Evolutionary conservation across 2,888 invertebrate genomes (phyloP).

Genomic region (Callimorpha dominula): DNA sequence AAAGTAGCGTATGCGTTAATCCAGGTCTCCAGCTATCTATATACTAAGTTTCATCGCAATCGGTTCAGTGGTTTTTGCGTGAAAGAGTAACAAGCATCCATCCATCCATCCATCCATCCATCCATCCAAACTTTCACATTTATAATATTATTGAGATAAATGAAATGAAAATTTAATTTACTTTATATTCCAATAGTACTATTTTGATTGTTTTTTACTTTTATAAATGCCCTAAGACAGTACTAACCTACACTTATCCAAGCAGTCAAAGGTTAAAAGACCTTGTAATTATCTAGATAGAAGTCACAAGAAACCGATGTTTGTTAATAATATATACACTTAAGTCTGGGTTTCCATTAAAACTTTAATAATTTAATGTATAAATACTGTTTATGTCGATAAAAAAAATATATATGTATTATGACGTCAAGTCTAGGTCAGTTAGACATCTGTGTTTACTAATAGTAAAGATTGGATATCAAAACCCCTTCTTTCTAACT

Average conservation of each 20-base stretch:
- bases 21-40: no score
- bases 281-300: neutral
- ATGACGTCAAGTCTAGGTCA: slow-evolving; percentile 25
- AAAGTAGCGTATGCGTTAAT: no score
- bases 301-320: neutral
- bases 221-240: neutral
- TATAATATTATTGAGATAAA: no score
- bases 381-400: slow-evolving; percentile 1
- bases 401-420: neutral
- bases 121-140: no score
- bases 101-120: no score
- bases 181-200: neutral
- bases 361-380: neutral
- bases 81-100: no score
- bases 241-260: neutral
- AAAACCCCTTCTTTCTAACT: slow-evolving; percentile 7
- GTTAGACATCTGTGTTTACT: slow-evolving; percentile 37
- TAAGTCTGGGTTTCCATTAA: neutral
- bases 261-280: neutral
- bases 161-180: no score
- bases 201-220: neutral
- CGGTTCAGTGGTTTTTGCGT: no score
- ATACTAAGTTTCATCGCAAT: no score
- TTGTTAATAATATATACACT: neutral
- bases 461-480: slow-evolving; percentile 7